Base-by-base conservation (phyloP, 1,140 invertebrate species). In the Macrotrachela quadricornifera region DNA sequence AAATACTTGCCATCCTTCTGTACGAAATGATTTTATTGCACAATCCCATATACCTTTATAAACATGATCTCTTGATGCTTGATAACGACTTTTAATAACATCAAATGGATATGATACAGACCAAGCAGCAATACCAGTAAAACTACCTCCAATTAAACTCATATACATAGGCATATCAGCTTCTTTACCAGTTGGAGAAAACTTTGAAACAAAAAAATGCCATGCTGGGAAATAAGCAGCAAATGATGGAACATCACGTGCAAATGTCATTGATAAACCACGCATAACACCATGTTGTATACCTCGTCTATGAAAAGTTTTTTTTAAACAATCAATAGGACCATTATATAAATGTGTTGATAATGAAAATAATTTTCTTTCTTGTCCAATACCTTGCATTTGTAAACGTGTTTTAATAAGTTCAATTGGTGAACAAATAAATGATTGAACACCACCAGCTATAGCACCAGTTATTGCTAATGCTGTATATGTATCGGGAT, bases 111-210 rank as follows among this genome's bases (percentile, higher is more conserved):
- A 91, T 2, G 79, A 76, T 1, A 82, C 57, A 0, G 85, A 58
- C 87, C 87, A 92, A 0, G 85, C 88, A 0, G 77, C 61, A 17
- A 77, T 74, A n/a, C 86, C 85, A 0, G 84, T 82, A 1, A 79
- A 45, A 8, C 86, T 85, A 16, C 85, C 85, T 0, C 81, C 80
- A 41, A 78, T 61, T 30, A 30, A 30, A 30, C 21, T 30, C 21
- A 30, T 4, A 41, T 87, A 71, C 61, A 84, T 78, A 43, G 67
- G 72, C 1, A 68, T 67, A 13, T 71, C 69, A 8, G 68, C 70
- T 63, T 16, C 6, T 46, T 59, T n/a, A 39, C 52, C 54, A 36
- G n/a, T 18, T 14, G 40, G 21, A 41, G 49, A 38, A 6, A 44
- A 47, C 1, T 17, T 51, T n/a, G 12, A 16, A 45, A 52, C 54